Base-by-base conservation (phyloP, 1,140 invertebrate species). In the Papilio machaon region DNA sequence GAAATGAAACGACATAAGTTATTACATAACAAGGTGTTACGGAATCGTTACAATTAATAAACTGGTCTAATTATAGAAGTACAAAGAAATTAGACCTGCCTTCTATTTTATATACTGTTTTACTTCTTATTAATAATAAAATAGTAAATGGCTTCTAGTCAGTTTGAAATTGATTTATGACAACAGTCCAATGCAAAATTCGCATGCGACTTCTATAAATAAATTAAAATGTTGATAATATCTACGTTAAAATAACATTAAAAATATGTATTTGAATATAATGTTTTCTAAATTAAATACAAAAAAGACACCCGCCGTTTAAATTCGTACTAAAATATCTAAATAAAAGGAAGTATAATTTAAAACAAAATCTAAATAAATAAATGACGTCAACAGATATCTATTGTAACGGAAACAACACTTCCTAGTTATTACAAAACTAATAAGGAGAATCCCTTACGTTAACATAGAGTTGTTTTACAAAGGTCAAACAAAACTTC, bases 341-440 rank as follows among this genome's bases (percentile, higher is more conserved):
- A 15, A 5, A 70, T 38, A 17, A 70, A 2, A 70, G 64, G 64
- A 70, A 70, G 30, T 35, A 70, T 43, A 43, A 43, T 35, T 15
- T 38, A 38, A 70, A 70, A 67, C 64, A 67, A 67, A 70, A 70
- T 38, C 35, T 67, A 67, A 9, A 70, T 70, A 70, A 38, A 70
- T 38, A 70, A 70, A 70, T 70, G 64, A 70, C 64, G 64, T 70
- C 64, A 70, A 70, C 64, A n/a, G 10, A 67, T 23, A 23, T 38
- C 64, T 67, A 67, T 67, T 67, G 64, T 67, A 67, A 67, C 23
- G 64, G 64, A 67, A 67, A 67, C 30, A 67, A 38, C 64, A 17
- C 23, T 67, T 67, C 64, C 64, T 67, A 35, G 64, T 35, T 67
- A 67, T 67, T 67, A 70, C 15, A 70, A 70, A 70, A 70, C 64